phyloP scores from a whole-genome alignment of 1,140 invertebrate species.

The Monochamus saltuarius region DNA sequence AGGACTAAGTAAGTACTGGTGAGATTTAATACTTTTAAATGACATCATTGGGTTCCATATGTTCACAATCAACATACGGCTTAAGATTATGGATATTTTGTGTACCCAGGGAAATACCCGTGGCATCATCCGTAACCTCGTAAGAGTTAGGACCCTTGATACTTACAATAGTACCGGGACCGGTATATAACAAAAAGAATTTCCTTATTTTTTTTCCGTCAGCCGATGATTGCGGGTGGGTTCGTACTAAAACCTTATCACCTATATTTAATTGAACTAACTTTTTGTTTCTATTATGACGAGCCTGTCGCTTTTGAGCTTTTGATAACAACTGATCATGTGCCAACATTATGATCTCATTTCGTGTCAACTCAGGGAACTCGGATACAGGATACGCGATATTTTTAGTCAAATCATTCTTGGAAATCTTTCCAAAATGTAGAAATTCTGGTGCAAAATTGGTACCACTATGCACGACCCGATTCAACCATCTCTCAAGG shows the following conservation, averaged over 20 bases:
- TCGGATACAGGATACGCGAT: no score
- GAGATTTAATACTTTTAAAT: no score
- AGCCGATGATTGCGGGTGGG: conserved; percentile 1
- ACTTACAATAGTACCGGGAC: not conserved
- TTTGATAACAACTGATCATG: not conserved
- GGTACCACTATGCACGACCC: not conserved
- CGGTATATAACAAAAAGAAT: conserved; percentile 5
- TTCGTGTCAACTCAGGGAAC: no score
- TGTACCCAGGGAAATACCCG: not conserved
- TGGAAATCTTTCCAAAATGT: conserved; percentile 3
- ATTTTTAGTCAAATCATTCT: not conserved
- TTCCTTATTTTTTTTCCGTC: conserved; percentile 12
- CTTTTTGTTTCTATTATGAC: not conserved
- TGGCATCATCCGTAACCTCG: not conserved
- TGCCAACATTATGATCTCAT: not conserved
- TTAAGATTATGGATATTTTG: conserved; percentile 2
- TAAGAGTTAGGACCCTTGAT: not conserved
- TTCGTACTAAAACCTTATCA: conserved; percentile 12
- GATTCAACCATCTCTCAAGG: conserved; percentile 5
- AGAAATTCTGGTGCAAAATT: conserved; percentile 4
- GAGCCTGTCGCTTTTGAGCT: not conserved
- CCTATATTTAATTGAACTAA: not conserved
- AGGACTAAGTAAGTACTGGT: no score
- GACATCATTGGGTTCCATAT: no score
- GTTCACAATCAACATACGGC: not conserved